These are phyloP conservation scores for Acrobasis repandana DNA, from an alignment of 2,888 invertebrate genomes.

Conservation along the genomic window DNA sequence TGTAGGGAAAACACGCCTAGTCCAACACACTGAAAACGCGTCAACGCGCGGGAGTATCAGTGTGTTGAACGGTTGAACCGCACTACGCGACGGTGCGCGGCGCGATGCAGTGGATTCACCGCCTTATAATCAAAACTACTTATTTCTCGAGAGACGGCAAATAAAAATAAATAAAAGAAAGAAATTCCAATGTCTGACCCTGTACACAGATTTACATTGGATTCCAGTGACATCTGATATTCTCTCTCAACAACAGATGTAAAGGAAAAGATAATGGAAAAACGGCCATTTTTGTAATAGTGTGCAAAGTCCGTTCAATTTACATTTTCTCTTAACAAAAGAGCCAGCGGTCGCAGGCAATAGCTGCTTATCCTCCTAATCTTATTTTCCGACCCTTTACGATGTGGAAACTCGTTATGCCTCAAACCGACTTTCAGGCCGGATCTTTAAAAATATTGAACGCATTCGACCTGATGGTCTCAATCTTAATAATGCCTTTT, in stretches of 20 bases:
- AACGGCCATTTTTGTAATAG: constrained; percentile 9
- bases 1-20: too few species aligned
- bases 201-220: not conserved
- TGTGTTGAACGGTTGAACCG: too few species aligned
- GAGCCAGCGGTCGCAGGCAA: constrained; percentile 46
- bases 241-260: constrained; percentile 3
- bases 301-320: constrained; percentile 38
- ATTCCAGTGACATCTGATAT: not conserved
- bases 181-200: not conserved
- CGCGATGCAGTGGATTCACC: too few species aligned
- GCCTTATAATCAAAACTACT: too few species aligned
- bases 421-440: constrained; percentile 41
- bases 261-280: constrained; percentile 9
- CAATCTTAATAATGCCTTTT: constrained; percentile 27
- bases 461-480: constrained; percentile 19
- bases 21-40: too few species aligned
- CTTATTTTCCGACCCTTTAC: constrained; percentile 53
- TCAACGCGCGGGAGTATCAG: too few species aligned
- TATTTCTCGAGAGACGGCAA: too few species aligned
- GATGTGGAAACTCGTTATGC: constrained; percentile 49
- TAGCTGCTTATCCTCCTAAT: constrained; percentile 56
- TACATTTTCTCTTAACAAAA: constrained; percentile 58
- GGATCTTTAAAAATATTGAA: constrained; percentile 35
- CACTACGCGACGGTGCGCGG: too few species aligned
- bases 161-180: too few species aligned